These are phyloP conservation scores for Anser brachyrhynchus DNA, from an alignment of 2,113 vertebrate species.

Conservation along the genomic window DNA sequence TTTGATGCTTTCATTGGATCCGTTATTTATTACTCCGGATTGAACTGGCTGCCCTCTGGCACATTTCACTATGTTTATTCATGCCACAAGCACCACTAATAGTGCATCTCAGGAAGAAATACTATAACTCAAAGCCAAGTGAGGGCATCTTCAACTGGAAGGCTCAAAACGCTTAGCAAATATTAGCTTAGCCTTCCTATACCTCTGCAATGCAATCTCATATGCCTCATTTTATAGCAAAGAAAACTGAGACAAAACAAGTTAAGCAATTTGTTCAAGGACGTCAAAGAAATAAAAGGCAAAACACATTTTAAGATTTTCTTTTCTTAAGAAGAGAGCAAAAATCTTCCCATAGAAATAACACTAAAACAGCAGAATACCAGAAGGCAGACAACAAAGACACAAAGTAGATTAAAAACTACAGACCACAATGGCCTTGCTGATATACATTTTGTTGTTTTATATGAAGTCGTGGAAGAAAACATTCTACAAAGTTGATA, in stretches of 20 bases:
- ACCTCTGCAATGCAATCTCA: background rate
- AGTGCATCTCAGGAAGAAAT: background rate
- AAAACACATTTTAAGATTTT: background rate
- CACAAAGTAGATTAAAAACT: background rate
- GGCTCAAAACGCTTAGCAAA: background rate
- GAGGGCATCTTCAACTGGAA: background rate
- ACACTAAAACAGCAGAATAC: background rate
- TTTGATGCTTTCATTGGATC: background rate
- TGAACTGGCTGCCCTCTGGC: background rate
- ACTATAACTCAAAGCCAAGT: background rate
- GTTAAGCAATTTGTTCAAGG: background rate
- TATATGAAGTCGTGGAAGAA: background rate
- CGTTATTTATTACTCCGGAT: background rate
- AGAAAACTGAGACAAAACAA: background rate
- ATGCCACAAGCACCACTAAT: background rate
- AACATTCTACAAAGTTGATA: background rate
- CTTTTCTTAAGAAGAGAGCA: background rate
- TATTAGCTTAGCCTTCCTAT: background rate
- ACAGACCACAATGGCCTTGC: background rate
- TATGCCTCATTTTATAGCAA: background rate
- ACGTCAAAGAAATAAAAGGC: background rate
- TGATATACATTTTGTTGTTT: background rate
- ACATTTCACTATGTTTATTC: background rate
- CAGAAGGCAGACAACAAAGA: background rate
- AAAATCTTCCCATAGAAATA: background rate